A percentile compares a stretch with the other conserved stretches of the same genome.
phyloP scores from a whole-genome alignment of 2,797 vertebrate genomes.

The Melanotaenia nigrans region DNA sequence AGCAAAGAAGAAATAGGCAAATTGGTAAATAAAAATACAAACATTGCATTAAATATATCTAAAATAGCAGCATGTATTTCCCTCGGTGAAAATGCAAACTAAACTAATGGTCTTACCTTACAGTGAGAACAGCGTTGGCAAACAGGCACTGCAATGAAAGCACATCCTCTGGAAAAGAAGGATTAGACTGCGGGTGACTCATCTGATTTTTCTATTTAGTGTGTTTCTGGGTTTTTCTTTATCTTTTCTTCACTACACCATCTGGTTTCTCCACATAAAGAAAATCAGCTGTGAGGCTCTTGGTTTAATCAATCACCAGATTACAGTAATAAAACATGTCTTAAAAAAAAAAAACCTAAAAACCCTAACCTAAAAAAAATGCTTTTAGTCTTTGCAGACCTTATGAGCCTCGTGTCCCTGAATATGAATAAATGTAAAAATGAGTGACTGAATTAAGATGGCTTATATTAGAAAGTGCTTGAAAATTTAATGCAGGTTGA shows the following conservation, averaged over 20 bases:
- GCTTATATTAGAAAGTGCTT: not conserved
- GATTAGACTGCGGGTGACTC: conserved; percentile 40
- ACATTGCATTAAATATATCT: not conserved
- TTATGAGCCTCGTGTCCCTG: too few species aligned
- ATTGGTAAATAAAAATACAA: not conserved
- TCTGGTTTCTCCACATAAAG: conserved; percentile 38
- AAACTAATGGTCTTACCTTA: conserved; percentile 24
- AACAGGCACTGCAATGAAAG: conserved; percentile 47
- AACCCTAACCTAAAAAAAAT: too few species aligned
- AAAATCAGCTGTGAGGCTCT: conserved; percentile 29
- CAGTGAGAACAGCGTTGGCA: conserved; percentile 53
- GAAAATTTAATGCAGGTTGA: conserved; percentile 9
- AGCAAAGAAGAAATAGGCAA: not conserved
- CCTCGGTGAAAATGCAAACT: conserved; percentile 12
- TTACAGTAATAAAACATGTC: conserved; percentile 35
- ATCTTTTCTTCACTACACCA: conserved; percentile 59
- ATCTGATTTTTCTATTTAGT: conserved; percentile 70
- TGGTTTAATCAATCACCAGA: conserved; percentile 54
- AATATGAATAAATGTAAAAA: not conserved
- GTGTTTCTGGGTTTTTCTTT: conserved; percentile 58
- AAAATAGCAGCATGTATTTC: conserved; percentile 11
- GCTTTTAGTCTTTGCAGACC: too few species aligned
- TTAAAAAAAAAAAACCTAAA: too few species aligned
- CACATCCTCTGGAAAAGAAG: conserved; percentile 49
- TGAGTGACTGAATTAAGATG: conserved; percentile 10